phyloP scores from a whole-genome alignment of 2,113 vertebrate species.

The Scortum barcoo region DNA sequence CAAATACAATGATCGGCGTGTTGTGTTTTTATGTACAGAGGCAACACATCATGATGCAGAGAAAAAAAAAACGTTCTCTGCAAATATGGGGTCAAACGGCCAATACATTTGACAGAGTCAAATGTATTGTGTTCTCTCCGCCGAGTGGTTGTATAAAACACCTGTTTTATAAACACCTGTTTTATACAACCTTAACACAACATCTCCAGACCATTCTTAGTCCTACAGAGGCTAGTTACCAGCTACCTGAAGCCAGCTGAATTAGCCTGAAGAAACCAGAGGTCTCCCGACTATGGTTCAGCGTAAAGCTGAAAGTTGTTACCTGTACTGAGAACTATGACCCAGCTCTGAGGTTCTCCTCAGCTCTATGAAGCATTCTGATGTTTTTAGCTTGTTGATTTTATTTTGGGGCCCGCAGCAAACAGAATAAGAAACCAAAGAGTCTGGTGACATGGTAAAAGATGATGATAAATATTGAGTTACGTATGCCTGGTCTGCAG shows the following conservation, averaged over 20 bases:
- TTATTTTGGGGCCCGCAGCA: background rate
- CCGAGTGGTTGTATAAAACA: too few species aligned
- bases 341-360: background rate
- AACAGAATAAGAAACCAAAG: background rate
- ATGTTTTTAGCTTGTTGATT: background rate
- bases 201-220: too few species aligned
- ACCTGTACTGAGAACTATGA: background rate
- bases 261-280: too few species aligned
- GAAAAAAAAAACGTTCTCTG: background rate
- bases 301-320: too few species aligned
- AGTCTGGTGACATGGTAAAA: background rate
- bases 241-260: too few species aligned
- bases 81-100: background rate
- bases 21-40: background rate
- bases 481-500: background rate
- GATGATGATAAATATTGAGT: background rate
- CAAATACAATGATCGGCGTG: background rate
- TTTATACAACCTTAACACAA: too few species aligned
- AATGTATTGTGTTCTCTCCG: too few species aligned
- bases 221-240: too few species aligned
- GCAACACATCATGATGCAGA: too few species aligned
- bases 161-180: too few species aligned
- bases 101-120: too few species aligned
- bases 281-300: too few species aligned
- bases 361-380: background rate